phyloP scores from a whole-genome alignment of 2,888 invertebrate genomes.

The Phania funesta region DNA sequence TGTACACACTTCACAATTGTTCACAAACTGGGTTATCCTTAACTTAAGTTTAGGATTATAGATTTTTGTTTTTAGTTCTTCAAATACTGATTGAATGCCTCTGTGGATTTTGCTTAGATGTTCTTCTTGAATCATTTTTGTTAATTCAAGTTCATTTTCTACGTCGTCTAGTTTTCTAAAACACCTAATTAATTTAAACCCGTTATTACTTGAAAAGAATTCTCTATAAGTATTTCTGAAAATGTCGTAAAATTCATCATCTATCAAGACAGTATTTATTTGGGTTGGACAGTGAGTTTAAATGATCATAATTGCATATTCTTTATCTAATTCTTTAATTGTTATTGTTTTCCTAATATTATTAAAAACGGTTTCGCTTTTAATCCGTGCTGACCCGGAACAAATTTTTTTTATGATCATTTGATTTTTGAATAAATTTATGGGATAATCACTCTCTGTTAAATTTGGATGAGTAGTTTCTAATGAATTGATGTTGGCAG shows the following conservation, averaged over 20 bases:
- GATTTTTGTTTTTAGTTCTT: slow-evolving; percentile 29
- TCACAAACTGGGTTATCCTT: slow-evolving; percentile 62
- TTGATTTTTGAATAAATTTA: neutral
- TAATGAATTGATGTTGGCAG: neutral
- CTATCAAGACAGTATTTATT: neutral
- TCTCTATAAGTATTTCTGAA: neutral
- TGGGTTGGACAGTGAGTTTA: neutral
- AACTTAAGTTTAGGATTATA: slow-evolving; percentile 61
- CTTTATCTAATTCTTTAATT: neutral
- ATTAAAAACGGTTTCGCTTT: neutral
- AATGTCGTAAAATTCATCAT: neutral
- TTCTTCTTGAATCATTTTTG: slow-evolving; percentile 20
- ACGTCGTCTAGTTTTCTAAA: slow-evolving; percentile 7
- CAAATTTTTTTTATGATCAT: neutral
- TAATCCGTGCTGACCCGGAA: neutral
- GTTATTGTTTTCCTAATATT: neutral
- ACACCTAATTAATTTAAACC: too few species aligned
- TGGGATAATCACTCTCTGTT: neutral
- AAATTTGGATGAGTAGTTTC: neutral
- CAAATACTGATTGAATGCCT: slow-evolving; percentile 28
- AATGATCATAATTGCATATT: neutral
- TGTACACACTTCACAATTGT: slow-evolving; percentile 7
- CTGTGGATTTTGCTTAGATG: slow-evolving; percentile 28
- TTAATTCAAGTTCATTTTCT: slow-evolving; percentile 21
- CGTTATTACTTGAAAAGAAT: too few species aligned